phyloP scores from a whole-genome alignment of 2,113 vertebrate species.

The Burhinus oedicnemus region DNA sequence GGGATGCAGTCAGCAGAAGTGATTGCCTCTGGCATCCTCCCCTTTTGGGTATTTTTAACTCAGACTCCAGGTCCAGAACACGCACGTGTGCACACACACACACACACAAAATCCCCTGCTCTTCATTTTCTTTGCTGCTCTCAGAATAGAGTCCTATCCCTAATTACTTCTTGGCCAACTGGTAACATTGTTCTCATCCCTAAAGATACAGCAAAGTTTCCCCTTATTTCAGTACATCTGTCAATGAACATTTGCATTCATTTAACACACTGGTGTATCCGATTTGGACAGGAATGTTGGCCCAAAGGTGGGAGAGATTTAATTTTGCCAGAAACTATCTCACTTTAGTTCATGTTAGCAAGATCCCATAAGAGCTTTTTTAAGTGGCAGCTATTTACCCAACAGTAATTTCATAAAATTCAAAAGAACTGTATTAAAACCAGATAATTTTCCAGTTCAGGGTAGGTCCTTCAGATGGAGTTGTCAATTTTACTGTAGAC shows the following conservation, averaged over 20 bases:
- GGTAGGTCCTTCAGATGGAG: background rate
- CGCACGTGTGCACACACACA: no score
- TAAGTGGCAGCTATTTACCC: background rate
- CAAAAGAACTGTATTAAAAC: constrained; percentile 9
- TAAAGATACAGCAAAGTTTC: background rate
- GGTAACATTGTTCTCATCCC: background rate
- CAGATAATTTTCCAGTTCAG: constrained; percentile 28
- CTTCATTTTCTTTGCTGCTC: background rate
- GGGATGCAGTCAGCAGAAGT: background rate
- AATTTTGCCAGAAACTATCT: constrained; percentile 5
- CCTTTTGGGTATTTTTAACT: background rate
- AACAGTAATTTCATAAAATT: background rate
- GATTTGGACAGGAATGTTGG: background rate
- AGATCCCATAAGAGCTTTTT: background rate
- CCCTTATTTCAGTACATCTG: background rate
- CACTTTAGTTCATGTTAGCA: background rate
- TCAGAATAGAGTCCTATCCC: background rate
- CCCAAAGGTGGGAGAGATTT: constrained; percentile 1
- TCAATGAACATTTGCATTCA: background rate
- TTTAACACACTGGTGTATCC: background rate
- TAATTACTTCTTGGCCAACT: background rate
- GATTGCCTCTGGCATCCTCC: background rate
- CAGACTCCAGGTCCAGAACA: background rate
- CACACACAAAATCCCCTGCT: background rate
- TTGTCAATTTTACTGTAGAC: constrained; percentile 15